Percentiles rank a stretch among this genome's conserved stretches.
Conservation (phyloP, 2,797 vertebrate genomes). For the Macroramphosus scolopax region DNA sequence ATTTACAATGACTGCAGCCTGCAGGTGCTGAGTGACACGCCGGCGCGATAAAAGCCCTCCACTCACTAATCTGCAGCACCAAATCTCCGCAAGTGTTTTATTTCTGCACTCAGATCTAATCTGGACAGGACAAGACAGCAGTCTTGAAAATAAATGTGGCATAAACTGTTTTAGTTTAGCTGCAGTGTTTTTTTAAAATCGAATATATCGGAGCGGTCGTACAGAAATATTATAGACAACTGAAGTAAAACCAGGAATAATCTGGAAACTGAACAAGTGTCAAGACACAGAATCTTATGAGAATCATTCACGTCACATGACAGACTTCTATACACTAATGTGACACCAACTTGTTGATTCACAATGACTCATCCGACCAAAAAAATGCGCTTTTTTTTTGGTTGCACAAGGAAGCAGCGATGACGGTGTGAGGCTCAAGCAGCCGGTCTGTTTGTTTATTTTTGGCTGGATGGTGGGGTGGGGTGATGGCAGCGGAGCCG, state of each 20-base stretch:
- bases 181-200: too few relatives aligned
- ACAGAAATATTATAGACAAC: slow-evolving; percentile 9
- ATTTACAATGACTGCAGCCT: slow-evolving; percentile 56
- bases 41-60: slow-evolving; percentile 34
- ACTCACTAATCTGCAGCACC: slow-evolving; percentile 15
- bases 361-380: slow-evolving; percentile 15
- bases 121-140: slow-evolving; percentile 4
- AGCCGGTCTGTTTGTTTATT: slow-evolving; percentile 61
- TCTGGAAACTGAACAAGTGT: too few relatives aligned
- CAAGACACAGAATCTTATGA: too few relatives aligned
- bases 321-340: too few relatives aligned
- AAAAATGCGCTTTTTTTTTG: slow-evolving; percentile 27
- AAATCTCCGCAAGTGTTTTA: slow-evolving; percentile 36
- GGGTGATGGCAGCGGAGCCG: slow-evolving; percentile 23
- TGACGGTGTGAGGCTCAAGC: slow-evolving; percentile 38
- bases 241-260: too few relatives aligned
- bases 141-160: too few relatives aligned
- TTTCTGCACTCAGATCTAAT: slow-evolving; percentile 25
- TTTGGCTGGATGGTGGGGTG: slow-evolving; percentile 38
- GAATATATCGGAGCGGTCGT: too few relatives aligned
- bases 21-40: slow-evolving; percentile 73
- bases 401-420: slow-evolving; percentile 36
- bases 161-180: too few relatives aligned
- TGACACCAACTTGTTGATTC: slow-evolving; percentile 49
- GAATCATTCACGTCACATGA: too few relatives aligned